Base-by-base conservation (phyloP, 1,140 invertebrate genomes). In the Drosophila teissieri region DNA sequence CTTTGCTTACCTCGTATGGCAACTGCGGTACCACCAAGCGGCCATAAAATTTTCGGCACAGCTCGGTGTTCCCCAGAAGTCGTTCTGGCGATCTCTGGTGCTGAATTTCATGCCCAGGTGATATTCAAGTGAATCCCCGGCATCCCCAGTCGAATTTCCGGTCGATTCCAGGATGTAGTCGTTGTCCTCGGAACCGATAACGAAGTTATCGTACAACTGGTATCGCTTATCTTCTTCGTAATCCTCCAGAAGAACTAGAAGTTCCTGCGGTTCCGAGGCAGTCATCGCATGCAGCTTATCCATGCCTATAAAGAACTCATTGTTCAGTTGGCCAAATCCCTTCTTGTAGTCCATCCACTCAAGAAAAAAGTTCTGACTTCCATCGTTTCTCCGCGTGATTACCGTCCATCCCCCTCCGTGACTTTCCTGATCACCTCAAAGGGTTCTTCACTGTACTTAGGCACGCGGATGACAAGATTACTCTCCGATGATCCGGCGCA, bases 381-480 rank as follows among this genome's bases (percentile, higher is more conserved):
- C 22, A 24, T 48, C 45, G 45, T 48, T 27, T 24, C 45, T 4
- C 1, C 22, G 45, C 45, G 24, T 2, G 11, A 48, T 1, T 1
- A 48, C 22, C 4, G 45, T 48, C 45, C 45, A 48, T 4, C 45
- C 45, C n/a, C 22, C 45, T 7, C 44, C 44, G 17, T 45, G 44
- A 12, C 44, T 45, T 4, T 45, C 19, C 19, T 45, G 44, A 22
- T 48, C 45, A 48, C 45, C 22, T 27, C 22, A 14, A 48, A 48
- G 14, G 45, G 22, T 2, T 24, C 12, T n/a, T 7, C 45, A 48
- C 45, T 48, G 45, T 48, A n/a, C 45, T 24, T 12, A 1, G 22
- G 45, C 10, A 48, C 22, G 5, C 45, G 19, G 6, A 48, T 27
- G 12, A n/a, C 4, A 3, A 48, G 22, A 3, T 48, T 27, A 27